Base-by-base conservation (phyloP, 2,113 vertebrate species). In the Hemicordylus capensis region DNA sequence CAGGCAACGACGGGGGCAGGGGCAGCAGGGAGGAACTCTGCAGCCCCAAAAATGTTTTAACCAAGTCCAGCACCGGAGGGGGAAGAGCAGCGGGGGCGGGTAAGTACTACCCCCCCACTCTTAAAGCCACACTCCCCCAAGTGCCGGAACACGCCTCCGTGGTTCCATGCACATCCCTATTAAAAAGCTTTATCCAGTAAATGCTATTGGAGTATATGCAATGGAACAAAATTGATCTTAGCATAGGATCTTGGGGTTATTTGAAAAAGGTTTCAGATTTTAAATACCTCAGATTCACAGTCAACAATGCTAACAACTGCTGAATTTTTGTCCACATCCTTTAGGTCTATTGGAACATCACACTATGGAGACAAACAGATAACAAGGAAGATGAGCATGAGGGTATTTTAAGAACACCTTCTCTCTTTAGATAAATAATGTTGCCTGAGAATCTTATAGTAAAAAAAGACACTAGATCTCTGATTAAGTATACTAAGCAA, bases 241-340 rank as follows among this genome's bases (percentile, higher is more conserved):
- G 20, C 56, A 51, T 42, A n/a, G 42, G 26, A 3, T 3, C 63
- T 46, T 73, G 4, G 5, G 56, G 2, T 19, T 59, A 82, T 61
- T 2, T 22, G 59, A 31, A 56, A 56, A 69, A 56, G 28, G 4
- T 15, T 7, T n/a, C 7, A 37, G 1, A 26, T 59, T 79, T 48
- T 70, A 73, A 66, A 22, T 91, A 99, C 99, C 97, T 99, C 98
- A 74, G 97, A 96, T 94, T 99, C 98, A 94, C 98, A 99, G 94
- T 98, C 98, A 93, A 98, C 99, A 93, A 99, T 99, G 94, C 98
- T 99, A 91, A 99, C 99, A 76, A 99, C 98, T 3, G 98, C 98
- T 46, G 98, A 99, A 95, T 99, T 99, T 95, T 99, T 99, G 91
- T 99, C 99, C 91, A 99, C 98, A 85, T 99, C 98, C 89, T 99